Conservation (phyloP, 2,113 vertebrate species). For the Otus sunia region DNA sequence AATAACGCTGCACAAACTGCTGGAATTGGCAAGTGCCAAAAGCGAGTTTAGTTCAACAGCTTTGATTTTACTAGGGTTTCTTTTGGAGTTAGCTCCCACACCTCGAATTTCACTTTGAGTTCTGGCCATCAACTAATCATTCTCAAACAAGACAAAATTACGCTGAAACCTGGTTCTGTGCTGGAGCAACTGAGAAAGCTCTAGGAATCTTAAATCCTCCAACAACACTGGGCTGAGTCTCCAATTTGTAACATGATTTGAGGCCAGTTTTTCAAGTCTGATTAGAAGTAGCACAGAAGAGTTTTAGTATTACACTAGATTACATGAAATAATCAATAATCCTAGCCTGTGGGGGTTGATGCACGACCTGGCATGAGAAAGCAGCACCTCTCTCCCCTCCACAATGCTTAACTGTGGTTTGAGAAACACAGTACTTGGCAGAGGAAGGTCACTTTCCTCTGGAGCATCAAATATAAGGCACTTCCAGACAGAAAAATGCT, state of each 20-base stretch:
- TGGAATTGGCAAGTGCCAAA: background rate
- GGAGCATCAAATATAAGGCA: background rate
- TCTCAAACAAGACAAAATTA: background rate
- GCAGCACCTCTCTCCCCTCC: background rate
- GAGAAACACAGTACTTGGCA: background rate
- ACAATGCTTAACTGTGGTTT: background rate
- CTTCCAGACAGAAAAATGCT: background rate
- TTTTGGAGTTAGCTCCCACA: background rate
- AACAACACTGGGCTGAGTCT: background rate
- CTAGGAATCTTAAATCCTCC: background rate
- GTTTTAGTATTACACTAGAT: background rate
- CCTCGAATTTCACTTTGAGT: background rate
- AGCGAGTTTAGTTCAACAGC: background rate
- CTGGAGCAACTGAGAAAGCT: background rate
- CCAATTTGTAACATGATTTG: background rate
- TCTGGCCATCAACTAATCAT: background rate
- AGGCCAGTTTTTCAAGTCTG: background rate
- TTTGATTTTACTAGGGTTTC: background rate
- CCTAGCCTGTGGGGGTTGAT: background rate
- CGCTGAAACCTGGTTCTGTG: background rate
- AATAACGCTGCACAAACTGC: background rate
- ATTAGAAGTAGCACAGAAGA: background rate
- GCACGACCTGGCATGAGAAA: background rate
- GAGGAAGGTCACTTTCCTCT: background rate
- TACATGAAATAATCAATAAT: background rate